Conservation (phyloP, 1,140 invertebrate species). For the Drosophila obscura region DNA sequence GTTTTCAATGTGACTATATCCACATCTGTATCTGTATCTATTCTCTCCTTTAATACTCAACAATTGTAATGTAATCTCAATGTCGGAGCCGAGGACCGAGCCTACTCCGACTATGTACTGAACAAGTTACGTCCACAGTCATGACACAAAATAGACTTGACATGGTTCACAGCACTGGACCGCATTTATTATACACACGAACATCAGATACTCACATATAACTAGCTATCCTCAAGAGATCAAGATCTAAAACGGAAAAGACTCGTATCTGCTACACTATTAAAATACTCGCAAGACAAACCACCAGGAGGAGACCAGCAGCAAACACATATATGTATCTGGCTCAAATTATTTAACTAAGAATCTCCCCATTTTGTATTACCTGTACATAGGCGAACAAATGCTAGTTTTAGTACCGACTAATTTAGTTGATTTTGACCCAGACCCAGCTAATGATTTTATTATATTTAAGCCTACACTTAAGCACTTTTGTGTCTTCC, state of each 20-base stretch:
- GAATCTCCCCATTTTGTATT: constrained; percentile 15
- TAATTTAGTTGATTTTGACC: constrained; percentile 26
- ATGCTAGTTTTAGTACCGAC: constrained; percentile 44
- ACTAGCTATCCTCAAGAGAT: constrained; percentile 22
- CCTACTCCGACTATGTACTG: constrained; percentile 4
- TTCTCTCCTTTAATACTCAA: neutral
- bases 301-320: constrained; percentile 1
- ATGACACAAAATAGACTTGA: constrained; percentile 49
- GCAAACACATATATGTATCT: neutral
- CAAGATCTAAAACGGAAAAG: constrained; percentile 22
- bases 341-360: constrained; percentile 15
- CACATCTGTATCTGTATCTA: neutral
- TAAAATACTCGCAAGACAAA: constrained; percentile 49
- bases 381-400: constrained; percentile 33
- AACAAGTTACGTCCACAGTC: constrained; percentile 59
- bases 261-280: constrained; percentile 44
- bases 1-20: constrained; percentile 12
- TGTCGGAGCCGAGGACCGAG: neutral
- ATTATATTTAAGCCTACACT: constrained; percentile 42
- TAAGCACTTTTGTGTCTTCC: constrained; percentile 58
- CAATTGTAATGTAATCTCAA: constrained; percentile 2
- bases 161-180: constrained; percentile 40
- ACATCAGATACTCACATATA: constrained; percentile 32
- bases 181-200: constrained; percentile 57
- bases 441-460: constrained; percentile 11